Evolutionary conservation across 2,797 vertebrate genomes (phyloP).

Genomic region (Ibycter americanus): DNA sequence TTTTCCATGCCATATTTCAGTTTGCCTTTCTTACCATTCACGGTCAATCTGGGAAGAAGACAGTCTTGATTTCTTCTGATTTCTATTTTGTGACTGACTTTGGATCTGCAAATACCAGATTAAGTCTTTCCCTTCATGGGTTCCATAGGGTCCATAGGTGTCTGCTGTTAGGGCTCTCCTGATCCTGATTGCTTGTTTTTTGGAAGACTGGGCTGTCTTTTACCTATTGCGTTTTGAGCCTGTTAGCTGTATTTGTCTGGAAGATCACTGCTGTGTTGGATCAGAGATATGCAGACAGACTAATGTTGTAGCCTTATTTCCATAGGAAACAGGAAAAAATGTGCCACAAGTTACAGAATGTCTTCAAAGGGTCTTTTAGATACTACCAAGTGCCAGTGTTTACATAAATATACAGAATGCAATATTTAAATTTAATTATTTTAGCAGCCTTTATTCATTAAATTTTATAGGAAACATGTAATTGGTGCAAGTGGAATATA

Average conservation of each 20-base stretch:
- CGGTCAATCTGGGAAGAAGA: not conserved
- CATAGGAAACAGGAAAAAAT: not conserved
- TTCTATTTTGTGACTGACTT: not conserved
- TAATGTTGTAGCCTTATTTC: not conserved
- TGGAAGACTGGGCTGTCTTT: not conserved
- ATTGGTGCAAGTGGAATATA: not conserved
- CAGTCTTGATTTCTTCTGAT: not conserved
- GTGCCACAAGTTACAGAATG: not conserved
- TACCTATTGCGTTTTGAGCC: not conserved
- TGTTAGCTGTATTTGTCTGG: not conserved
- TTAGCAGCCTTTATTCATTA: not conserved
- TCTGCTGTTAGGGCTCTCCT: not conserved
- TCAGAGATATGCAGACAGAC: not conserved
- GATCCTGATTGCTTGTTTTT: not conserved
- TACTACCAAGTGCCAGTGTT: not conserved
- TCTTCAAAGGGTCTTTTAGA: not conserved
- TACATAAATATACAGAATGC: not conserved
- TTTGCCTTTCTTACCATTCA: not conserved
- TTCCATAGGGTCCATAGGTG: accelerated
- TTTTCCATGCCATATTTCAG: not conserved
- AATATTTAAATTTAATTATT: not conserved
- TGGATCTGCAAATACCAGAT: not conserved
- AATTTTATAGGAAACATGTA: not conserved
- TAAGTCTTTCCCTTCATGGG: not conserved
- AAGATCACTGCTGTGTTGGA: not conserved